These are phyloP conservation scores for Drosophila arawakana DNA, from an alignment of 1,140 invertebrate genomes.

Conservation along the genomic window DNA sequence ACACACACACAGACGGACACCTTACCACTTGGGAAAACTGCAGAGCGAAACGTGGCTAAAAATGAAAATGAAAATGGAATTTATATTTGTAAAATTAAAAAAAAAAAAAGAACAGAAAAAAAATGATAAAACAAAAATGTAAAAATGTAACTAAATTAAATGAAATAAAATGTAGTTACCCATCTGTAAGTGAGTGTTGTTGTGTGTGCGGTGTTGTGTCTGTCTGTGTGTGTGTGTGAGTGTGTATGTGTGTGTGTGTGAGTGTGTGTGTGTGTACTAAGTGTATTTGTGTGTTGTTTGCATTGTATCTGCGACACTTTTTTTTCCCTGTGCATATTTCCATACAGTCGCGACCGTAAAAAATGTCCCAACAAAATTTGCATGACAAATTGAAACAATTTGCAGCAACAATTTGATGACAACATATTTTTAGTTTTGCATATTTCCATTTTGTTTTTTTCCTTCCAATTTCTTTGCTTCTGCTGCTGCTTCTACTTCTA, in stretches of 20 bases:
- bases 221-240: background rate
- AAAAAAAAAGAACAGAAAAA: slow-evolving; percentile 17
- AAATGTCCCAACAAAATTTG: slow-evolving; percentile 31
- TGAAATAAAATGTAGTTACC: slow-evolving; percentile 66
- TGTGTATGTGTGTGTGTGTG: slow-evolving; percentile 9
- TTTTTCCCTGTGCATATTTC: slow-evolving; percentile 29
- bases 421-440: slow-evolving; percentile 4
- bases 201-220: background rate
- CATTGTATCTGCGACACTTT: slow-evolving; percentile 16
- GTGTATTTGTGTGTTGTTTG: slow-evolving; percentile 24
- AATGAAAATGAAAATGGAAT: slow-evolving; percentile 69
- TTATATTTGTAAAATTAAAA: slow-evolving; percentile 69
- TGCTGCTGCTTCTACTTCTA: background rate
- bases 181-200: background rate
- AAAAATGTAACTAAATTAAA: slow-evolving; percentile 76
- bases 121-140: slow-evolving; percentile 37
- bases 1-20: slow-evolving; percentile 4
- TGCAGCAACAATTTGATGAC: slow-evolving; percentile 8
- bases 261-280: background rate
- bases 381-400: slow-evolving; percentile 36
- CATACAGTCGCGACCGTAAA: slow-evolving; percentile 42
- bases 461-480: background rate
- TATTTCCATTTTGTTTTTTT: background rate
- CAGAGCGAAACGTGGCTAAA: slow-evolving; percentile 31
- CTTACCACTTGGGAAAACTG: slow-evolving; percentile 53